These are phyloP conservation scores for Drosophila asahinai DNA, from an alignment of 1,140 invertebrate genomes.

Conservation along the genomic window DNA sequence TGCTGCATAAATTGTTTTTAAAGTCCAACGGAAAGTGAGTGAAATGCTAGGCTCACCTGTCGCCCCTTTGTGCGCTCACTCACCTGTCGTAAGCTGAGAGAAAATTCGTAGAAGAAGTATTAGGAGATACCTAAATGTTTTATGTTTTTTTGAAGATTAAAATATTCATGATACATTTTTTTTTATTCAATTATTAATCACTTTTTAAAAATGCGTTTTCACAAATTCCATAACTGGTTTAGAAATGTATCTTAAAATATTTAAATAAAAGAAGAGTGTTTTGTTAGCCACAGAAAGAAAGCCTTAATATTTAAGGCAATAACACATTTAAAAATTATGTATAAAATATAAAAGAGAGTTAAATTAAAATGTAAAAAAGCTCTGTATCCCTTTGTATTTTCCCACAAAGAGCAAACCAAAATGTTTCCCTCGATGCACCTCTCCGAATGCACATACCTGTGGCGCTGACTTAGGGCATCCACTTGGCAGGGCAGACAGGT, in stretches of 20 bases:
- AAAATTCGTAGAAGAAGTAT: neutral
- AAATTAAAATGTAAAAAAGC: neutral
- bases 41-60: constrained; percentile 59
- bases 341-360: neutral
- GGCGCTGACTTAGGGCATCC: constrained; percentile 44
- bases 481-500: constrained; percentile 41
- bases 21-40: constrained; percentile 62
- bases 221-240: too few relatives aligned
- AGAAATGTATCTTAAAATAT: neutral
- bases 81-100: neutral
- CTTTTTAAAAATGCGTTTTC: too few relatives aligned
- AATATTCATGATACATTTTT: too few relatives aligned
- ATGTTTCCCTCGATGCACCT: constrained; percentile 9
- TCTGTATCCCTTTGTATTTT: neutral
- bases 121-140: too few relatives aligned
- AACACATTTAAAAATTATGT: neutral
- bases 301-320: too few relatives aligned
- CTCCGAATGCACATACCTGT: constrained; percentile 34
- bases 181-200: too few relatives aligned
- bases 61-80: constrained; percentile 5
- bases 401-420: neutral
- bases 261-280: neutral
- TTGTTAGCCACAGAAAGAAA: neutral
- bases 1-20: constrained; percentile 78
- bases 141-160: too few relatives aligned